Evolutionary conservation across 1,140 invertebrate species (phyloP), one percentile per base, ranked within the genome.

Genomic region (Mactra quadrangularis): DNA sequence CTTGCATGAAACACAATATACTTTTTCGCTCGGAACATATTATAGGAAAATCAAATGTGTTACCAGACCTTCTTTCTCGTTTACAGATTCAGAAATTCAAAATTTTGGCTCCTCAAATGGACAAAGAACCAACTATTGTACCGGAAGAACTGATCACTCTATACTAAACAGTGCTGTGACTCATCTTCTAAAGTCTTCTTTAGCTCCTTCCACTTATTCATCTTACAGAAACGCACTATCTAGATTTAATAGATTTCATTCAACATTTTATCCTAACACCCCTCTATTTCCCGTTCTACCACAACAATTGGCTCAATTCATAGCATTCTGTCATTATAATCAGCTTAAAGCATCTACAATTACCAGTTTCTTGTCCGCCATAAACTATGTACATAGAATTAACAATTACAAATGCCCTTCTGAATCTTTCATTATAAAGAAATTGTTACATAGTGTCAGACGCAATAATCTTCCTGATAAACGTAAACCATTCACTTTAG

Each of bases 281-380:
- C 53, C 53, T 3, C n/a, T 75, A 1, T 17, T 75, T 15, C 71
- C 59, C 29, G 31, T 50, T 3, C 50, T 55, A 22, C 6, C 27
- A 17, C 17, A 75, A 27, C 6, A 59, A 25, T 27, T 77, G 38
- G 45, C 41, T 1, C 57, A 62, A 22, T 77, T 77, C 41, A 77
- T 77, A 7, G 25, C 59, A 4, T 17, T 50, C 17, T 64, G 41
- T 13, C 45, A 62, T 29, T 3, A 3, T 0, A 2, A n/a, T 4
- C 4, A 31, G 7, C 27, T 47, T 22, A 29, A 64, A 22, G 2
- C 2, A 13, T 62, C 57, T 1, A 77, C 74, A 29, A 64, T 64
- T 9, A 47, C 59, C 22, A 41, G 57, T 7, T 64, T 50, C n/a
- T 17, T 64, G 0, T 62, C 74, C 1, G 57, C 57, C 4, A 77